Percentiles rank a stretch among this genome's conserved stretches.
phyloP scores from a whole-genome alignment of 2,797 vertebrate genomes.

The Yasuhikotakia modesta region DNA sequence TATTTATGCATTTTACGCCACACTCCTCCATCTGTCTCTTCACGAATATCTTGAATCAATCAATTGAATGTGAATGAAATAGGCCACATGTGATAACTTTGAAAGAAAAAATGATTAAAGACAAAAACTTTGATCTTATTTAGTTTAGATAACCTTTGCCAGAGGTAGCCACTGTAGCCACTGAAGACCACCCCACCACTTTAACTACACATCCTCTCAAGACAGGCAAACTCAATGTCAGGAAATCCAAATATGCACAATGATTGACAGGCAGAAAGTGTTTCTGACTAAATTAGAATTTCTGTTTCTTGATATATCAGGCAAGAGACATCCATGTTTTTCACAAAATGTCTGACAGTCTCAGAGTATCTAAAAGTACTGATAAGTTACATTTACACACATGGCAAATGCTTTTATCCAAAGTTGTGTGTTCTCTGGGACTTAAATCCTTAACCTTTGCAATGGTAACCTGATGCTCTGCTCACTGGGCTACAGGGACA shows the following conservation, averaged over 20 bases:
- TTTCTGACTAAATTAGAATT: not conserved
- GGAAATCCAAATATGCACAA: not conserved
- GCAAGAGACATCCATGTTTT: no score
- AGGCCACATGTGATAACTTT: constrained; percentile 34
- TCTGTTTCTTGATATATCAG: not conserved
- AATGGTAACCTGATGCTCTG: no score
- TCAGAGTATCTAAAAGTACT: no score
- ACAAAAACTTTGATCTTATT: not conserved
- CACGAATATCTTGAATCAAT: constrained; percentile 25
- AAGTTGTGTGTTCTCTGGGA: no score
- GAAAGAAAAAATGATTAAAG: not conserved
- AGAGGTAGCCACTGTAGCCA: not conserved
- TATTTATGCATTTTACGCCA: constrained; percentile 39
- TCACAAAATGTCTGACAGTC: no score
- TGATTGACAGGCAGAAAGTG: not conserved
- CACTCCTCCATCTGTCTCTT: constrained; percentile 39
- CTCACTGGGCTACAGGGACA: no score
- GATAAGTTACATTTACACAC: no score
- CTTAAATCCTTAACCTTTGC: no score
- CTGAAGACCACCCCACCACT: not conserved
- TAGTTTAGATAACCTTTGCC: not conserved
- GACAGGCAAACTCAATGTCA: not conserved
- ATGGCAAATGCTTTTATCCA: no score
- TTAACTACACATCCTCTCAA: not conserved
- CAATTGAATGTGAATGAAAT: constrained; percentile 39